Percentiles rank a stretch among this genome's conserved stretches.
Conservation (phyloP, 2,888 invertebrate species). For the Microplitis manilae region DNA sequence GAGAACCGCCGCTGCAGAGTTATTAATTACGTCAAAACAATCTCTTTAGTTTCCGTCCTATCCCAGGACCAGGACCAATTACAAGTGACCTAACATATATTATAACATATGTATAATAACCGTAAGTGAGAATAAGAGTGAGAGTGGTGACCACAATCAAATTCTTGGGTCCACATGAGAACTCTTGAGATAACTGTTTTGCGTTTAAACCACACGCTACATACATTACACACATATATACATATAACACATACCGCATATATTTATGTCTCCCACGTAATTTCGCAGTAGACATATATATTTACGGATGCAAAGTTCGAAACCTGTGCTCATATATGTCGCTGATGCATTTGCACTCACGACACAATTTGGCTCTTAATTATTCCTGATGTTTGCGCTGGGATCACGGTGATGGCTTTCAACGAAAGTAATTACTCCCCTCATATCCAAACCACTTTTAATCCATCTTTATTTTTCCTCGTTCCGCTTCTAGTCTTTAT, state of each 20-base stretch:
- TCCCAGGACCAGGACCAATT: neutral
- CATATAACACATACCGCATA: conserved; percentile 9
- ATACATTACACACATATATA: neutral
- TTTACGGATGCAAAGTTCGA: neutral
- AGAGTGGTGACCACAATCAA: neutral
- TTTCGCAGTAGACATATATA: conserved; percentile 12
- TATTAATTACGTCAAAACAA: neutral
- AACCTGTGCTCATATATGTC: neutral
- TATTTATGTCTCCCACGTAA: conserved; percentile 32
- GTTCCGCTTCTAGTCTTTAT: neutral
- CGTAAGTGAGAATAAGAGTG: neutral
- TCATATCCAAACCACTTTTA: neutral
- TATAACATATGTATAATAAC: neutral
- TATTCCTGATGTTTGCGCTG: conserved; percentile 34
- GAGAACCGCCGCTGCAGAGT: neutral
- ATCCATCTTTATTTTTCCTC: neutral
- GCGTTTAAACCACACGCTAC: conserved; percentile 23
- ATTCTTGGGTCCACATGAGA: conserved; percentile 1
- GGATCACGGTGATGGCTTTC: conserved; percentile 13
- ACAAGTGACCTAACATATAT: neutral
- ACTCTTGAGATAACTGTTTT: conserved; percentile 21
- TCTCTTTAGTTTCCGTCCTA: neutral
- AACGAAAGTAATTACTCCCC: neutral
- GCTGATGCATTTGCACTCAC: neutral
- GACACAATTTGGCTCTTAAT: conserved; percentile 30